Base-by-base conservation (phyloP, 2,797 vertebrate genomes). In the Telmatherina bonti region DNA sequence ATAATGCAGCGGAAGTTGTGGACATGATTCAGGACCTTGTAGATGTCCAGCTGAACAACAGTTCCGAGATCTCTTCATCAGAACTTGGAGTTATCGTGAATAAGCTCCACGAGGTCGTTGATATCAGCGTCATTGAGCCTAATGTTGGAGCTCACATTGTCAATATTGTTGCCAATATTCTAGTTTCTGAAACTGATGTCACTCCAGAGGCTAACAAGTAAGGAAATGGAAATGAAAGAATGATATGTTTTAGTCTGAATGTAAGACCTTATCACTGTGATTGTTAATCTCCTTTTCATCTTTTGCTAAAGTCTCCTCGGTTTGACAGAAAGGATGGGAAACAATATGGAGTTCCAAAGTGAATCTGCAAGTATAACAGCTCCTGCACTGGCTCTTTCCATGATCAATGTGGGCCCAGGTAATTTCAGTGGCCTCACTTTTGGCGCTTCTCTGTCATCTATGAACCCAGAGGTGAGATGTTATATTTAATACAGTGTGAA, bases 361-460 rank as follows among this genome's bases (percentile, higher is more conserved):
- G 92, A 85, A 47, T 90, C 68, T 2, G 55, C 74, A 0, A 95
- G 88, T 26, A 33, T 97, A 24, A 88, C 81, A 0, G 87, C 85
- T 18, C 81, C 92, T 0, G 91, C 78, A 0, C 36, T 98, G 82
- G 96, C 95, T 4, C 63, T 98, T 72, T 81, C 94, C 61, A 81
- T 97, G 81, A 15, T 93, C 22, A 81, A 81, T 4, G 87, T 93
- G 8, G 88, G 94, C 30, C 84, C 90, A 65, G 68, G 76, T 0
- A 11, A 24, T 1, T 98, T 96, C 88, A 85, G 67, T 33, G 96
- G 96, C 47, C 73, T 97, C 43, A 93, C 94, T 29, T 97, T 98
- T 59, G 93, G 92, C 0, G 91, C 96, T 11, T 88, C 79, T 3
- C 85, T 91, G 22, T 56, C 87, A 36, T 10, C 36, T 30, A 26